Evolutionary conservation across 2,113 vertebrate species (phyloP), one percentile per base, ranked within the genome.

Genomic region (Elaphurus davidianus): DNA sequence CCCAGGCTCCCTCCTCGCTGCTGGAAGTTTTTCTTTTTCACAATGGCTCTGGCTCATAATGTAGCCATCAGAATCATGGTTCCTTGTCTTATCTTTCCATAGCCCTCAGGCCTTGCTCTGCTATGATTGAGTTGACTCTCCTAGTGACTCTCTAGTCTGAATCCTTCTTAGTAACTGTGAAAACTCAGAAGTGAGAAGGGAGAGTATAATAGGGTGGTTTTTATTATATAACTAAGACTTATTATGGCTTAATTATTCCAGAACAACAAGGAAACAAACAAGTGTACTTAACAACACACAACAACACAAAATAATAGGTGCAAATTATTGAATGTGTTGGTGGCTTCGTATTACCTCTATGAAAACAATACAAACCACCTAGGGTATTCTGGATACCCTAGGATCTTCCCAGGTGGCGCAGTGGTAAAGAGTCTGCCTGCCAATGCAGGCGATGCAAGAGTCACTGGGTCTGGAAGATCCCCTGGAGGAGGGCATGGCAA

Each of bases 151-250:
- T 82, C 30, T 93, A 47, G 50, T 93, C 60, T 71, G 60, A 93
- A 93, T 27, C 57, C 25, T 15, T 86, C 19, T 95, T 88, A 88
- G 33, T 10, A 89, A 88, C 82, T 88, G 91, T 94, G 91, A 89
- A 90, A 87, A 36, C 76, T 93, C 40, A 45, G 76, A 71, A 84
- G 82, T 50, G 19, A 86, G 81, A 84, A 95, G 90, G 74, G 64
- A 93, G 47, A 82, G 21, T 54, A 47, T 54, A 47, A 6, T n/a
- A 76, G 54, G 47, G 30, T 78, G 40, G n/a, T 59, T 90, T 82
- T 36, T 96, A 27, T 91, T 88, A 36, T 95, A 90, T 95, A 57
- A 87, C 47, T 93, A 52, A 87, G 40, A 92, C 76, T 76, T 87
- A 90, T 54, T 64, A 57, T 7, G 11, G n/a, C 52, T 88, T 74